Conservation (phyloP, 2,888 invertebrate genomes). For the Philaethria dido region DNA sequence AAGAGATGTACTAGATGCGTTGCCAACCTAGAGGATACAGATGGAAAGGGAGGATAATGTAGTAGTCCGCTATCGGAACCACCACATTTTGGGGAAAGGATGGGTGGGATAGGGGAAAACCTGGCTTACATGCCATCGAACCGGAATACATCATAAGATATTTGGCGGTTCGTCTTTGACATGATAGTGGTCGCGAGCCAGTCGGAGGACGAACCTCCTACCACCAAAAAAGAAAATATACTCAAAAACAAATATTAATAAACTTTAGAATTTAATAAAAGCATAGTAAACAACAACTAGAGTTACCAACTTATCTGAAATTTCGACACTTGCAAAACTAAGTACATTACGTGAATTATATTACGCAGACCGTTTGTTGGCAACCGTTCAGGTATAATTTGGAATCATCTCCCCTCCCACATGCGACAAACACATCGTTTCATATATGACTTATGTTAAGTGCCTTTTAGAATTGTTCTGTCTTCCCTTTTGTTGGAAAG, state of each 20-base stretch:
- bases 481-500: neutral
- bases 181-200: no score
- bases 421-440: conserved; percentile 22
- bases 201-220: no score
- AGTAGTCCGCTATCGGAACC: no score
- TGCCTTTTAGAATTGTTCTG: conserved; percentile 11
- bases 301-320: neutral
- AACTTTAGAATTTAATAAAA: neutral
- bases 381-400: conserved; percentile 13
- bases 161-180: no score
- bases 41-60: no score
- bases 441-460: conserved; percentile 14
- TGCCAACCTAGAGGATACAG: no score
- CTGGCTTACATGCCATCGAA: no score
- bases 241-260: neutral
- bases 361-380: conserved; percentile 11
- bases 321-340: neutral
- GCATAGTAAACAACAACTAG: neutral
- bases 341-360: neutral
- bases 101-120: no score
- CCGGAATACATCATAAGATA: no score
- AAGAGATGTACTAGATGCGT: no score
- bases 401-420: conserved; percentile 7
- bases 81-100: no score
- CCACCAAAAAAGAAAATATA: no score